These are phyloP conservation scores for Sander lucioperca DNA, from an alignment of 2,113 vertebrate genomes.

Conservation along the genomic window DNA sequence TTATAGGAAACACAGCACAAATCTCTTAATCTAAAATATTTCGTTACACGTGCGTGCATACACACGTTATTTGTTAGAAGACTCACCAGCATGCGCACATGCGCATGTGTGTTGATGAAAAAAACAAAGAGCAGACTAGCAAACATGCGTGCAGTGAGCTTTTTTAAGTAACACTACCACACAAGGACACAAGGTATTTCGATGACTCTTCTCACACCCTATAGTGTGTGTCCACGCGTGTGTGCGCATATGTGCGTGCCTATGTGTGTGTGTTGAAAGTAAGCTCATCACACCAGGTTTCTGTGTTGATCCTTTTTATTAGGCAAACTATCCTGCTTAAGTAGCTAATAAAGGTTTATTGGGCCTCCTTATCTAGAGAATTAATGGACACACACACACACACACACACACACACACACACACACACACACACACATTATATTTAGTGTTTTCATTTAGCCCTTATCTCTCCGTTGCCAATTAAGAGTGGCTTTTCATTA, in stretches of 20 bases:
- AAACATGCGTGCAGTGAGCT: too few species aligned
- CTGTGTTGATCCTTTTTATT: constrained; percentile 36
- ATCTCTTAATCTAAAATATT: too few species aligned
- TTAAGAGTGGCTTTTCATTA: constrained; percentile 85
- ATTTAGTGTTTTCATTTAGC: constrained; percentile 77
- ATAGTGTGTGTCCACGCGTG: too few species aligned
- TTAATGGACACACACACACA: constrained; percentile 37
- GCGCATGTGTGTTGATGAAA: too few species aligned
- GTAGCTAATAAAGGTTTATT: constrained; percentile 79
- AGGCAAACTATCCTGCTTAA: constrained; percentile 61
- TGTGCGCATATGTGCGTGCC: too few species aligned
- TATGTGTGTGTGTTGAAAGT: constrained; percentile 18
- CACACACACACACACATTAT: constrained; percentile 33
- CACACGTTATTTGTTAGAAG: too few species aligned
- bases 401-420: constrained; percentile 12
- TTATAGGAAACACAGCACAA: too few species aligned
- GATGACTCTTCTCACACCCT: neutral
- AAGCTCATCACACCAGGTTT: constrained; percentile 13
- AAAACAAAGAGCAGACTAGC: too few species aligned
- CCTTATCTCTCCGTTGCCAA: constrained; percentile 81
- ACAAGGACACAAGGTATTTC: neutral
- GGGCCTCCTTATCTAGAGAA: constrained; percentile 59
- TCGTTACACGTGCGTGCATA: too few species aligned
- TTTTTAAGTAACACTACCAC: neutral
- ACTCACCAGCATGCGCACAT: too few species aligned